A percentile compares a stretch with the other conserved stretches of the same genome.
Conservation (phyloP, 2,113 vertebrate genomes). For the Riparia riparia region DNA sequence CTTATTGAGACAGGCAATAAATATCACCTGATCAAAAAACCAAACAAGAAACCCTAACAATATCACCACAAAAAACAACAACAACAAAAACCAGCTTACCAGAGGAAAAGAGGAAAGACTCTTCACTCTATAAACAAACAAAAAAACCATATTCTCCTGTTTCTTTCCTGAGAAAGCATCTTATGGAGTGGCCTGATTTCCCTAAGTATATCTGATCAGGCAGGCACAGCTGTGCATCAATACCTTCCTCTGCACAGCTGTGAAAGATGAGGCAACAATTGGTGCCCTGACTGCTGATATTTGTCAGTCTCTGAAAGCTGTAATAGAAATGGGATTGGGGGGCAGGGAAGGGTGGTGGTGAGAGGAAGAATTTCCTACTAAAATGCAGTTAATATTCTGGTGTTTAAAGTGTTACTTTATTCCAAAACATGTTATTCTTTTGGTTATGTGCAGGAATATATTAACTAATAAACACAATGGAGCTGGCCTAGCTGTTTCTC, state of each 20-base stretch:
- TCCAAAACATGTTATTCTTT: background rate
- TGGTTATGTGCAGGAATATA: background rate
- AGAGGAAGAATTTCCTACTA: background rate
- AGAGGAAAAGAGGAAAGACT: rapidly evolving
- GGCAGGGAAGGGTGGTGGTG: too few species aligned
- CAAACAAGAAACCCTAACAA: rapidly evolving
- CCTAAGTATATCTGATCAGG: background rate
- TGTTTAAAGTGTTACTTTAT: background rate
- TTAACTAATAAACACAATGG: background rate
- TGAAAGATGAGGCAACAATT: background rate
- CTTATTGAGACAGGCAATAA: background rate
- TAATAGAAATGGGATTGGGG: background rate
- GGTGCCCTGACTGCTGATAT: background rate
- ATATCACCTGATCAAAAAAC: background rate
- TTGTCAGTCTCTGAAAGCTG: background rate
- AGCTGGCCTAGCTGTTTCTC: background rate
- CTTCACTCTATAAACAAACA: rapidly evolving
- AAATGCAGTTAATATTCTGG: background rate
- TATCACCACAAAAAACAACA: background rate
- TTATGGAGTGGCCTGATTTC: background rate
- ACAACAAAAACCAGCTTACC: background rate
- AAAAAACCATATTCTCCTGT: rapidly evolving
- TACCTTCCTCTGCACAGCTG: background rate
- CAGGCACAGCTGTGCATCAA: background rate
- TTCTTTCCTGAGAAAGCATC: rapidly evolving